A percentile compares a stretch with the other conserved stretches of the same genome.
Conservation (phyloP, 2,888 invertebrate species). For the Polymixis lichenea region DNA sequence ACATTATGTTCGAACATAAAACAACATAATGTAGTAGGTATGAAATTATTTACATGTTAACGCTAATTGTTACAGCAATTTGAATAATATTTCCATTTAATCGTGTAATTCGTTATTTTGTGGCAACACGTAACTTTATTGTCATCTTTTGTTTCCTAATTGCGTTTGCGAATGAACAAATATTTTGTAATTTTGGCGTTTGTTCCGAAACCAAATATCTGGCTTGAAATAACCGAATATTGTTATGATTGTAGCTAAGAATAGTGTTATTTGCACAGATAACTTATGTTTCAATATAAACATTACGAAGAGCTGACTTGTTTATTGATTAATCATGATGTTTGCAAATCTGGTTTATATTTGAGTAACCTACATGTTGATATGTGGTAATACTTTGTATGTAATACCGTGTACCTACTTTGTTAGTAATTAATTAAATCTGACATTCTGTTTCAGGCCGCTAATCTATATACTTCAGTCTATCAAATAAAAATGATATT, state of each 20-base stretch:
- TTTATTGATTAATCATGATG: neutral
- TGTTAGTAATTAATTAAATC: neutral
- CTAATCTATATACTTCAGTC: neutral
- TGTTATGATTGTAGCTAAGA: neutral
- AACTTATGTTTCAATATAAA: conserved; percentile 4
- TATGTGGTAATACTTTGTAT: no score
- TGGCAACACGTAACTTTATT: conserved; percentile 12
- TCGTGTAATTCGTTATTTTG: conserved; percentile 23
- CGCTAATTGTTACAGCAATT: conserved; percentile 35
- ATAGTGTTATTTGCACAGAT: conserved; percentile 16
- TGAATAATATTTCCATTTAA: conserved; percentile 50
- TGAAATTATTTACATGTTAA: conserved; percentile 20
- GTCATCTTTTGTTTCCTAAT: conserved; percentile 2
- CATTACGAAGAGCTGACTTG: neutral
- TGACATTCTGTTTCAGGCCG: neutral
- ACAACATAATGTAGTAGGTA: conserved; percentile 6
- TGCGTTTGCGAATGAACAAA: conserved; percentile 21
- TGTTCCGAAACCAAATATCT: neutral
- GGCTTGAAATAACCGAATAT: conserved; percentile 7
- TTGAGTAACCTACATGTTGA: neutral
- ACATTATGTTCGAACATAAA: conserved; percentile 31
- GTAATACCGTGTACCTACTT: neutral
- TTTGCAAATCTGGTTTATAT: conserved; percentile 23
- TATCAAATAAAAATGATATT: neutral
- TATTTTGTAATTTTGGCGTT: conserved; percentile 10